These are phyloP conservation scores for Tinea trinotella DNA, from an alignment of 2,888 invertebrate species.

Conservation along the genomic window DNA sequence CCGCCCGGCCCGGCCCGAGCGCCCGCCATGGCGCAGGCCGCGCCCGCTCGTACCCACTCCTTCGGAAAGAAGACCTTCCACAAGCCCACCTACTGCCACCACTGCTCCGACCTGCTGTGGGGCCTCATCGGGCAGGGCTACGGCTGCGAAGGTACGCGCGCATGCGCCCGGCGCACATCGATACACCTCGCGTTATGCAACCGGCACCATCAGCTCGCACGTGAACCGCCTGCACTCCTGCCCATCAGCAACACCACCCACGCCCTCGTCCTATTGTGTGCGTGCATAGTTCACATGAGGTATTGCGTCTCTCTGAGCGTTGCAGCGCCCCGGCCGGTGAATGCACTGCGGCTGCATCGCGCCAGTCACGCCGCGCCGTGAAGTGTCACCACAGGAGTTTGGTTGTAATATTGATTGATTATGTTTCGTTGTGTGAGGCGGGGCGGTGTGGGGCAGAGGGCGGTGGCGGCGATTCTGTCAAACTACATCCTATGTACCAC, in stretches of 20 bases:
- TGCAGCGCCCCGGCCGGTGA: not conserved
- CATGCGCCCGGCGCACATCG: constrained; percentile 38
- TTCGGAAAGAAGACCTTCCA: constrained; percentile 99
- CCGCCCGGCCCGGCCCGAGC: constrained; percentile 68
- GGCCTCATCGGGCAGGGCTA: constrained; percentile 99
- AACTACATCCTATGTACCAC: constrained; percentile 26
- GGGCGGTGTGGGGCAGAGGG: too few relatives aligned
- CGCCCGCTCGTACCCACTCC: constrained; percentile 85
- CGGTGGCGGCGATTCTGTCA: constrained; percentile 37
- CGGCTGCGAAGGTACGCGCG: constrained; percentile 96
- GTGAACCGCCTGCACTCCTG: not conserved
- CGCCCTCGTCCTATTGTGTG: not conserved
- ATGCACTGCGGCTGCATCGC: not conserved
- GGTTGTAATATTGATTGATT: constrained; percentile 52
- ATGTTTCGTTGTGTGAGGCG: constrained; percentile 56
- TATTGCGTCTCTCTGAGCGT: not conserved
- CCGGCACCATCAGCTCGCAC: constrained; percentile 31
- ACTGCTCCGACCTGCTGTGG: constrained; percentile 99
- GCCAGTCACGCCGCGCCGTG: too few relatives aligned
- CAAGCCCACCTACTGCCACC: constrained; percentile 99
- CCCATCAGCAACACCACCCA: not conserved
- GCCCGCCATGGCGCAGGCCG: constrained; percentile 72
- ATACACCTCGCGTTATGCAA: constrained; percentile 26
- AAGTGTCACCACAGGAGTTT: not conserved
- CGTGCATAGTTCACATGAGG: not conserved